A percentile compares a stretch with the other conserved stretches of the same genome.
Conservation (phyloP, 2,797 vertebrate species). For the Cryptoblepharus egeriae region DNA sequence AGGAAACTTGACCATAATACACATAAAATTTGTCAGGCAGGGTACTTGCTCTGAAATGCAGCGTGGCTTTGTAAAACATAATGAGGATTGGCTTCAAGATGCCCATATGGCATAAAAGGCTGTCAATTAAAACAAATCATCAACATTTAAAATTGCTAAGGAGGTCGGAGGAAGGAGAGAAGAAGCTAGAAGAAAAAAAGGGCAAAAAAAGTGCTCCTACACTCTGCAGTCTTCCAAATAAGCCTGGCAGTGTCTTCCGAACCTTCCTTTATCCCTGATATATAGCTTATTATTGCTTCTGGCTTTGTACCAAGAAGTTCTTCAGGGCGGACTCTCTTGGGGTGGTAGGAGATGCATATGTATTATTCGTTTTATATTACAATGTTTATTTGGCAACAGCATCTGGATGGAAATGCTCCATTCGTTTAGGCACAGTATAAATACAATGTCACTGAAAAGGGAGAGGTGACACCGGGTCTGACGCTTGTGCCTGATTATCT, state of each 20-base stretch:
- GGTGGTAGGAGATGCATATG: not conserved
- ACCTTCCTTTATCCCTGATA: not conserved
- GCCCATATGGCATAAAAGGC: not conserved
- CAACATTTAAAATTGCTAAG: not conserved
- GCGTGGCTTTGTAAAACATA: slow-evolving; percentile 3
- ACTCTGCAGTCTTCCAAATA: not conserved
- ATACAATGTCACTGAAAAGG: not conserved
- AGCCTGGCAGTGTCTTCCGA: not conserved
- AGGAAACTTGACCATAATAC: slow-evolving; percentile 13
- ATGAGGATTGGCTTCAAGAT: not conserved
- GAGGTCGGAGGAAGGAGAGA: not conserved
- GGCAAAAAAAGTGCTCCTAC: not conserved
- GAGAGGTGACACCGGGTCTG: not conserved
- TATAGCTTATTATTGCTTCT: not conserved
- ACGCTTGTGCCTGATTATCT: not conserved
- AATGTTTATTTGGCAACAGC: not conserved
- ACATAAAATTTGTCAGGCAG: not conserved
- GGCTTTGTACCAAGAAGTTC: slow-evolving; percentile 1
- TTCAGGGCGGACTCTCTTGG: not conserved
- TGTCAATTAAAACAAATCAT: slow-evolving; percentile 13
- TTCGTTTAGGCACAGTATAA: slow-evolving; percentile 1
- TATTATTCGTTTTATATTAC: slow-evolving; percentile 1
- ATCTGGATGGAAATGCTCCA: not conserved
- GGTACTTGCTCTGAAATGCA: not conserved
- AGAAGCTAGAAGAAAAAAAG: not conserved